A percentile compares a stretch with the other conserved stretches of the same genome.
These are phyloP conservation scores for Rhopilema esculentum DNA, from an alignment of 30 jellyfish, hydroid and myxozoan species.

Conservation along the genomic window DNA sequence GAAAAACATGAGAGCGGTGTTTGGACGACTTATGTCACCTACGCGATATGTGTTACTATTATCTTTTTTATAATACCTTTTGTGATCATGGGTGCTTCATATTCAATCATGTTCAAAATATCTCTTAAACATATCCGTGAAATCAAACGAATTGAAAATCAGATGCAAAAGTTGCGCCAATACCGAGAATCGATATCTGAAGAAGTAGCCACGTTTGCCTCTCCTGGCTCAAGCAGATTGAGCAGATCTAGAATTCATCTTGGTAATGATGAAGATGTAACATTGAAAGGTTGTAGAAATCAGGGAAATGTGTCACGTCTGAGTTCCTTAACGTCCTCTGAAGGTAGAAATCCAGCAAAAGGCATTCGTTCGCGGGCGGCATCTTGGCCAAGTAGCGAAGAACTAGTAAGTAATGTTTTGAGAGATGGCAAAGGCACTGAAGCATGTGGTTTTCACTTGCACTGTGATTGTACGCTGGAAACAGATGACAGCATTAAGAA, in stretches of 20 bases:
- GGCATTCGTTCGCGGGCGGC: background rate
- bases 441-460: background rate
- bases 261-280: background rate
- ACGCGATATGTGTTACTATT: slow-evolving; percentile 12
- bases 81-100: slow-evolving; percentile 66
- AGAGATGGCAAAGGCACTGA: background rate
- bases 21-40: background rate
- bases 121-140: slow-evolving; percentile 36
- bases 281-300: background rate
- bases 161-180: slow-evolving; percentile 16
- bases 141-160: slow-evolving; percentile 42
- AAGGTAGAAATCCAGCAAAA: background rate
- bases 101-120: slow-evolving; percentile 57
- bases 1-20: background rate
- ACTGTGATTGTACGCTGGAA: background rate
- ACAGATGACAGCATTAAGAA: background rate
- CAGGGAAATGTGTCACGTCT: background rate
- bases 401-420: background rate
- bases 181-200: slow-evolving; percentile 29
- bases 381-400: background rate
- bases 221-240: background rate
- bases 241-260: background rate
- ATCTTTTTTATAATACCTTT: slow-evolving; percentile 64
- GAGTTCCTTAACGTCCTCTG: background rate
- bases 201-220: background rate